Evolutionary conservation across 2,888 invertebrate genomes (phyloP), one percentile per base, ranked within the genome.

Genomic region (Phyto melanocephala): DNA sequence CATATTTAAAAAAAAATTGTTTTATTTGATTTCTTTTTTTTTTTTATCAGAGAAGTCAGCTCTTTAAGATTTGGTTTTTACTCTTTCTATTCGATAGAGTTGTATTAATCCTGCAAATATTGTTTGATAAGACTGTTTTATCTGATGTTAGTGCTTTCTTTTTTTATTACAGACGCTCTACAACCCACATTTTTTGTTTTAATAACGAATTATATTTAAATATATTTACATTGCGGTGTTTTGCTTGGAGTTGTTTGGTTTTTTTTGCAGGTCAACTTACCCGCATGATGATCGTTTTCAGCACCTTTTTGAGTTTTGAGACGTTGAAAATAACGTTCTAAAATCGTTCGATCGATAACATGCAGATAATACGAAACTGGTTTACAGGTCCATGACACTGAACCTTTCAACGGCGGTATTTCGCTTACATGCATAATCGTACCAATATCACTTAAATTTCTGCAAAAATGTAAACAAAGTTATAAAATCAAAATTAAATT

Each of bases 331-430:
- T 98, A 98, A 92, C 97, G 95, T 93, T 98, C 98, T 92, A 97
- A 93, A 93, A 97, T 98, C 87, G 98, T 98, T 91, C 98, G 95
- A 93, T 99, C 99, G 90, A 99, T 98, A 88, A 96, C 95, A 92
- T 99, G 99, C 87, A 99, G 94, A 93, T 97, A 99, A 93, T 99
- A 99, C 85, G 98, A 97, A 88, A 99, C 99, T 67, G 99, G 97
- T 92, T 98, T 99, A 85, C 98, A 98, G 81, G 99, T 99, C 99
- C 99, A 99, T 17, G 99, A 99, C 81, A 99, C 99, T 11, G 98
- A 98, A 85, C 98, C 98, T 89, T 96, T 95, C 84, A 98, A 92
- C 17, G 99, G 98, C 84, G 97, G 96, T 95, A 99, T 96, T 92
- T 99, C 98, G 85, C 96, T 96, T 50, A 99, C 98, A 91, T 98